These are phyloP conservation scores for Hippocampus zosterae DNA, from an alignment of 2,113 vertebrate genomes.

Conservation along the genomic window DNA sequence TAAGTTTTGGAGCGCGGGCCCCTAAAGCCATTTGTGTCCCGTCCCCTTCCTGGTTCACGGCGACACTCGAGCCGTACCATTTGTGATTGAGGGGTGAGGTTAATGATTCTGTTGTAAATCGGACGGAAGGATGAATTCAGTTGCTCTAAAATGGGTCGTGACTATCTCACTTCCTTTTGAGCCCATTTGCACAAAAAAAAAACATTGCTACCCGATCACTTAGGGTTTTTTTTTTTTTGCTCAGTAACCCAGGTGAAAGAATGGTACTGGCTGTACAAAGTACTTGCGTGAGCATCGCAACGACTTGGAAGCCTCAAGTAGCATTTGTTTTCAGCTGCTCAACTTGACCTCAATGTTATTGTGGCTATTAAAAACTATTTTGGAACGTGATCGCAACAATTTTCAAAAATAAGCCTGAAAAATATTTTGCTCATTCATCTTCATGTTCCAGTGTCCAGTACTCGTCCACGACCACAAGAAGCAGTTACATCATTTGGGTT, in stretches of 20 bases:
- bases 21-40: neutral
- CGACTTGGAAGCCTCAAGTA: neutral
- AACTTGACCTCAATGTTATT: neutral
- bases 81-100: neutral
- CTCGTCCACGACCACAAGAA: constrained; percentile 24
- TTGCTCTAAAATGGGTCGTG: too few species aligned
- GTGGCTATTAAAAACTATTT: neutral
- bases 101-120: neutral
- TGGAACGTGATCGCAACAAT: neutral
- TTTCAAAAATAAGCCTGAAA: neutral
- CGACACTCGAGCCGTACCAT: neutral
- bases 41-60: neutral
- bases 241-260: too few species aligned
- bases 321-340: too few species aligned
- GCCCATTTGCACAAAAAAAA: too few species aligned
- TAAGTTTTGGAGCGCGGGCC: neutral
- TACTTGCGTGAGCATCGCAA: neutral
- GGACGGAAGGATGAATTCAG: neutral
- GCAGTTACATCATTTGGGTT: constrained; percentile 20
- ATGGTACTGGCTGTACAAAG: too few species aligned
- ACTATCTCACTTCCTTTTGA: too few species aligned
- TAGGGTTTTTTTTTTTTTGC: too few species aligned
- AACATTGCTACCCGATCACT: too few species aligned
- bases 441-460: constrained; percentile 9
- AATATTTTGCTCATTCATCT: constrained; percentile 2